Conservation (phyloP, 2,113 vertebrate genomes). For the Eclectus roratus region DNA sequence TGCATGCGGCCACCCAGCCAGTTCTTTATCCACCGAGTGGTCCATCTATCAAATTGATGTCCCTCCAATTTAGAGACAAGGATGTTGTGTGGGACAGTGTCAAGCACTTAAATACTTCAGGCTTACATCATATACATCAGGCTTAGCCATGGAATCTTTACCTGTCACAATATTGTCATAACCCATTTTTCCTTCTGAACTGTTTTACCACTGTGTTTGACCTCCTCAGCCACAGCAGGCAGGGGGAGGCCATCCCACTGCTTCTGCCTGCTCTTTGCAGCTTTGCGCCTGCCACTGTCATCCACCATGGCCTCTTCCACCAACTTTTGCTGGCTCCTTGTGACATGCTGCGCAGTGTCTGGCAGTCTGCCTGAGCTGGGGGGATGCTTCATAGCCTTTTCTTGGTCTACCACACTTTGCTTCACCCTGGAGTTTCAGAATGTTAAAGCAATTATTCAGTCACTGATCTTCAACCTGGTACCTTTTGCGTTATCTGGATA, state of each 20-base stretch:
- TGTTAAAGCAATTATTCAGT: neutral
- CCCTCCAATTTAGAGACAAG: too few species aligned
- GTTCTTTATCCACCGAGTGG: too few species aligned
- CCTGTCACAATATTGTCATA: neutral
- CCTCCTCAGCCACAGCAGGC: accelerated
- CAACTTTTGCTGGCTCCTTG: neutral
- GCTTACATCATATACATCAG: too few species aligned
- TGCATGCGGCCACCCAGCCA: too few species aligned
- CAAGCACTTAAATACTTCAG: too few species aligned
- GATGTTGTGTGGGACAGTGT: too few species aligned
- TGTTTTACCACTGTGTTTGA: neutral
- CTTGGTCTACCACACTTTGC: neutral
- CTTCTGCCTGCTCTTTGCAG: neutral
- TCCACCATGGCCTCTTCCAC: neutral
- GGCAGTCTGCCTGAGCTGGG: neutral
- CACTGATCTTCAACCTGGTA: neutral
- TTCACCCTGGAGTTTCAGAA: neutral
- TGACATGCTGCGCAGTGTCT: neutral
- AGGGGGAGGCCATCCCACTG: accelerated
- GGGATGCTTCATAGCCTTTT: neutral
- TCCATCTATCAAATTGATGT: too few species aligned
- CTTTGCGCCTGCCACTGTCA: accelerated
- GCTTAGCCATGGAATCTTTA: neutral
- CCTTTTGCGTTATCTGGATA: neutral
- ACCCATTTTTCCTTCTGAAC: neutral